Percentiles rank a stretch among this genome's conserved stretches.
Evolutionary conservation across 2,113 vertebrate species (phyloP).

Genomic region (Sceloporus undulatus): DNA sequence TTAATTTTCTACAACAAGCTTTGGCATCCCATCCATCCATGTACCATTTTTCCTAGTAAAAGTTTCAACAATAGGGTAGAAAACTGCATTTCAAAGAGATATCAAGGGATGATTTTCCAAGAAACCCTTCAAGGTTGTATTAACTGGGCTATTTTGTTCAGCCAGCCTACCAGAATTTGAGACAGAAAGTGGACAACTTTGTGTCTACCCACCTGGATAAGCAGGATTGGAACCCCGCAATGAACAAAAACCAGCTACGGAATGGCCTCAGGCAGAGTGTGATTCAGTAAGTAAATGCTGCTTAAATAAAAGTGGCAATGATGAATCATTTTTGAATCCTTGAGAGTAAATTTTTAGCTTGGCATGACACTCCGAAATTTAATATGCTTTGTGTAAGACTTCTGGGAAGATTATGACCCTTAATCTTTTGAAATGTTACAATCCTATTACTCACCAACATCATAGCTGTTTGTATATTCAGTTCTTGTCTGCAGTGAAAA

Average conservation of each 20-base stretch:
- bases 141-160: conserved; percentile 56
- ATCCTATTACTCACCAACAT: background rate
- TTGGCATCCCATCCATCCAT: background rate
- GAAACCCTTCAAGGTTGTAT: conserved; percentile 28
- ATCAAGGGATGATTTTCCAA: background rate
- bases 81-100: background rate
- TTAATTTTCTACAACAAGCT: background rate
- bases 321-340: background rate
- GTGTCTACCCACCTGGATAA: conserved; percentile 94
- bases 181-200: conserved; percentile 98
- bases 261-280: conserved; percentile 94
- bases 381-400: background rate
- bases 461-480: background rate
- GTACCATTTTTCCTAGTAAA: background rate
- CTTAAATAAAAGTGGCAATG: background rate
- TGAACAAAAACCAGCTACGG: conserved; percentile 98
- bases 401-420: background rate
- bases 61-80: background rate
- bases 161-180: conserved; percentile 97
- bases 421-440: background rate
- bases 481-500: background rate
- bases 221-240: conserved; percentile 95
- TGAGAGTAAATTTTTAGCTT: background rate
- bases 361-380: background rate
- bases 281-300: conserved; percentile 87